Evolutionary conservation across 2,888 invertebrate genomes (phyloP).

Genomic region (Macrostomum cliftonense): DNA sequence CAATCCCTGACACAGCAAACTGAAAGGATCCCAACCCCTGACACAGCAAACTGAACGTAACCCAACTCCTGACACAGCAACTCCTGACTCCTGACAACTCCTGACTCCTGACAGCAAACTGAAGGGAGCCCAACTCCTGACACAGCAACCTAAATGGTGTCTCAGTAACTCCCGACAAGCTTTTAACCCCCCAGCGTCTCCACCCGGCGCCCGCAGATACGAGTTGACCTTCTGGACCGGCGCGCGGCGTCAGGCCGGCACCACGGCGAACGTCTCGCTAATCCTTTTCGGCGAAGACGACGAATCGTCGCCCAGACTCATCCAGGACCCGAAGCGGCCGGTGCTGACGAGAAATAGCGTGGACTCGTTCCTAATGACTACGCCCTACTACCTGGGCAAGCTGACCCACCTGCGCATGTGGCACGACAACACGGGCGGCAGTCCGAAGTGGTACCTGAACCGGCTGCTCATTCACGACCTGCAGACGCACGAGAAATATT

Average conservation of each 20-base stretch:
- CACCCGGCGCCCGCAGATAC: too few relatives aligned
- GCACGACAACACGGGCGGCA: constrained; percentile 24
- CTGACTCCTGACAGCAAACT: too few relatives aligned
- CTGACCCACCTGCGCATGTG: constrained; percentile 14
- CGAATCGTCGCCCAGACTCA: constrained; percentile 23
- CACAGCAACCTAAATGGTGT: too few relatives aligned
- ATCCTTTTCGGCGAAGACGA: constrained; percentile 25
- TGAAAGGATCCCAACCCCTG: too few relatives aligned
- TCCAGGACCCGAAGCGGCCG: constrained; percentile 20
- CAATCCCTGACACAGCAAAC: too few relatives aligned
- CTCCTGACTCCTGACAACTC: too few relatives aligned
- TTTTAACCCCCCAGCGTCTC: too few relatives aligned
- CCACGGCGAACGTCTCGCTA: constrained; percentile 18
- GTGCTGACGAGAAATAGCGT: constrained; percentile 22
- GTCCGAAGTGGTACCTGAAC: constrained; percentile 24
- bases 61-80: too few relatives aligned
- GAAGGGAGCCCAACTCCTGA: too few relatives aligned
- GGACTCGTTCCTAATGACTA: constrained; percentile 31
- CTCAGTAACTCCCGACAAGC: too few relatives aligned
- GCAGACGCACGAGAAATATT: constrained; percentile 19
- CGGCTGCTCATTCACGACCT: constrained; percentile 22
- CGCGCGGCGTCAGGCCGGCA: constrained; percentile 1
- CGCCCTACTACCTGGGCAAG: constrained; percentile 13
- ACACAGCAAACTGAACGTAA: too few relatives aligned
- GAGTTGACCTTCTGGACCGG: background rate